Conservation (phyloP, 2,113 vertebrate genomes). For the Acanthisitta chloris region DNA sequence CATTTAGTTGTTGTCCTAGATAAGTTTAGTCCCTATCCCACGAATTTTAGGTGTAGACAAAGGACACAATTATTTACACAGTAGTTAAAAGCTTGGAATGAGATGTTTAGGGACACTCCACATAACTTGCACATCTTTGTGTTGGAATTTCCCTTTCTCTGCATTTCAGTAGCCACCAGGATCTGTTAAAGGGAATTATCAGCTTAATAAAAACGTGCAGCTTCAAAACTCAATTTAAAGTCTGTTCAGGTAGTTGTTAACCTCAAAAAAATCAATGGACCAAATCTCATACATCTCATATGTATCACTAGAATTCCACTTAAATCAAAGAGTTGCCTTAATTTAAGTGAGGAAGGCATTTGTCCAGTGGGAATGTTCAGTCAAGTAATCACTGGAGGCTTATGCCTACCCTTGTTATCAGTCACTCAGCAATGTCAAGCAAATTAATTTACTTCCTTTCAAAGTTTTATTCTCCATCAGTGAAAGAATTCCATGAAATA, state of each 20-base stretch:
- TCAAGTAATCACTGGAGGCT: not conserved
- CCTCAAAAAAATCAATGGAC: conserved; percentile 40
- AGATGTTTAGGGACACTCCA: not conserved
- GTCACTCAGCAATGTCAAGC: not conserved
- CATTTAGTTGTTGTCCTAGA: not conserved
- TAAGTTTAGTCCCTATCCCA: not conserved
- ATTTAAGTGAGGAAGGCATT: not conserved
- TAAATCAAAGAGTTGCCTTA: conserved; percentile 17
- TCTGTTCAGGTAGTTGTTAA: conserved; percentile 6
- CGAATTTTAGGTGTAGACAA: not conserved
- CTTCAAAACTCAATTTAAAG: conserved; percentile 35
- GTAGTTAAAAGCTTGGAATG: not conserved
- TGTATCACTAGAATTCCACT: conserved; percentile 7
- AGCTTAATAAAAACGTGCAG: not conserved
- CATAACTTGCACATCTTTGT: not conserved
- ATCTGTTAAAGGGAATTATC: not conserved
- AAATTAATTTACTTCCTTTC: conserved; percentile 17
- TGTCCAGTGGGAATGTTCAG: not conserved
- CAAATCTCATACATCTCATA: conserved; percentile 27
- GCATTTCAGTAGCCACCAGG: not conserved
- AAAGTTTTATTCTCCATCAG: not conserved
- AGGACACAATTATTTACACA: not conserved
- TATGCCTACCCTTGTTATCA: not conserved
- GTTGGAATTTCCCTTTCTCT: not conserved
- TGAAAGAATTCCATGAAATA: not conserved